Base-by-base conservation (phyloP, 1,140 invertebrate species). In the Aphaenogaster floridana region DNA sequence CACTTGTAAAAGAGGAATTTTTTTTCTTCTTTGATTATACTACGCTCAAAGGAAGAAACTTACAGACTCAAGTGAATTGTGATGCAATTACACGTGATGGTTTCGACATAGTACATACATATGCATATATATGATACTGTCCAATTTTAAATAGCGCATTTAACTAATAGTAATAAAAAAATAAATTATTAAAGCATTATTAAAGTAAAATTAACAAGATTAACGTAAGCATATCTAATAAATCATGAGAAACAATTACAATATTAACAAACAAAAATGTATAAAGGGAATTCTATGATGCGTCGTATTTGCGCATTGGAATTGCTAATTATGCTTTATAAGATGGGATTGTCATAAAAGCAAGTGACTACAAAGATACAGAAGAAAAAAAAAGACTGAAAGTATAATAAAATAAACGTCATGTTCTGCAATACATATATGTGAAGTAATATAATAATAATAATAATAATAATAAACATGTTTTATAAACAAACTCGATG, bases 301-400 rank as follows among this genome's bases (percentile, higher is more conserved):
- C 9, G 3, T 5, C 9, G 8, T 59, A 59, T 59, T 59, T 59
- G 28, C n/a, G 2, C 54, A 57, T 61, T 61, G 9, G 91, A 93
- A 93, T 79, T 87, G 77, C 87, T 91, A 64, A 90, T 89, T 90
- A 91, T 72, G 86, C 21, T 61, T 2, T 78, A 45, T 17, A 78
- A 79, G 2, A 39, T 39, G 1, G 9, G 36, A 77, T 87, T 83
- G 48, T 34, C 64, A 72, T 74, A 64, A 68, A 28, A 11, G 17
- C 57, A 36, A 87, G 45, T 57, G 50, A 45, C 42, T 74, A 80
- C 88, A 90, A 90, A 90, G 86, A 87, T 88, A 88, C 39, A 85
- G 86, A 89, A 28, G 45, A 86, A 81, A 90, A 21, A 21, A 81
- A 63, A 21, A 28, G 34, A 72, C 21, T 39, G 3, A 42, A 7